phyloP scores from a whole-genome alignment of 2,113 vertebrate genomes.

The Micronisus gabar region DNA sequence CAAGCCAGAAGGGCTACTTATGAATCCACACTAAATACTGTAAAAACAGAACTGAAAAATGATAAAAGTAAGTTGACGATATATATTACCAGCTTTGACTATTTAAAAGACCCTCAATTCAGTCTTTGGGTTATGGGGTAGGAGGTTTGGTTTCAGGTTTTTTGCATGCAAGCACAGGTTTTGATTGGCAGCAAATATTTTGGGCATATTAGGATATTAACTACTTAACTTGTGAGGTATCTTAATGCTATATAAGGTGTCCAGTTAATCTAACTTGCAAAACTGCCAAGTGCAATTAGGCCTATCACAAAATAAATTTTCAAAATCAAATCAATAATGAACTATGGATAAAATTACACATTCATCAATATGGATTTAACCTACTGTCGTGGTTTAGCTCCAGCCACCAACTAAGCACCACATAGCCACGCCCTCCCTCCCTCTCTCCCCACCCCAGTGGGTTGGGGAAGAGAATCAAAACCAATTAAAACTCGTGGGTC shows the following conservation, averaged over 20 bases:
- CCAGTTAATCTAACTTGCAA: not conserved
- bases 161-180: not conserved
- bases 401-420: too few species aligned
- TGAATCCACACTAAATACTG: not conserved
- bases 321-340: slow-evolving; percentile 29
- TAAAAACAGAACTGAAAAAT: not conserved
- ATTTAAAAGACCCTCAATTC: not conserved
- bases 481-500: too few species aligned
- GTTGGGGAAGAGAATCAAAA: too few species aligned
- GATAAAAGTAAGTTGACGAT: not conserved
- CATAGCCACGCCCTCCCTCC: too few species aligned
- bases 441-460: too few species aligned
- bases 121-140: not conserved
- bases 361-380: not conserved
- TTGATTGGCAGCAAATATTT: not conserved
- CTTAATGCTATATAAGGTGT: not conserved
- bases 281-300: not conserved
- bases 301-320: slow-evolving; percentile 13
- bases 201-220: not conserved
- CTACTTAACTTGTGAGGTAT: not conserved
- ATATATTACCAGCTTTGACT: not conserved
- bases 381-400: not conserved
- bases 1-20: not conserved
- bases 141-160: not conserved
- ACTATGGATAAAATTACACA: not conserved